Evolutionary conservation across 1,140 invertebrate species (phyloP), one percentile per base, ranked within the genome.

Genomic region (Teleogryllus occipitalis): DNA sequence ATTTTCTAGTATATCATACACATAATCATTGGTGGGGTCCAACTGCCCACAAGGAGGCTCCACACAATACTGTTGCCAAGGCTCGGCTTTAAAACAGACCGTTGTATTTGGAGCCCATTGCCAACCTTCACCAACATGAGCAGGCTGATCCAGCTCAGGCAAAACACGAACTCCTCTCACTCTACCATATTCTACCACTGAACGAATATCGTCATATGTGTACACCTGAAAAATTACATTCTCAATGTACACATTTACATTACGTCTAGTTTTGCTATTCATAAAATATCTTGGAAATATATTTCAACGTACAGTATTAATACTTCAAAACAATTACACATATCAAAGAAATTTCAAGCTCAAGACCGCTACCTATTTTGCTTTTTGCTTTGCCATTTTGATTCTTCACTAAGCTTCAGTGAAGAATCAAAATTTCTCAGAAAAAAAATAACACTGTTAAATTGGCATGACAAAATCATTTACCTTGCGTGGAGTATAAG

Each of bases 121-220:
- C 94, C 94, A 96, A 8, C 95, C 95, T 86, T 95, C 94, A 47
- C 93, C 95, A 18, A 95, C 94, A 84, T 97, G 95, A 79, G 95
- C 94, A 1, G 95, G 95, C 74, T 93, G 94, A 85, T 96, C 95
- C 82, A 96, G 94, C 87, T 97, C 95, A 0, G 95, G 94, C 80
- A 97, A 82, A 18, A 96, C 89, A 49, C 79, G 79, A 8, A 97
- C 89, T 0, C 95, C 95, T 39, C 93, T 88, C 27, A 91, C 87
- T n/a, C 89, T 86, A 0, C 90, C 95, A 84, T 91, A 95, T 27
- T 91, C 86, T 0, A 95, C 89, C 46, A 96, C 87, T 27, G 92
- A 88, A 49, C 88, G 85, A 3, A 96, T 89, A 81, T 96, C 93
- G 47, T 90, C 87, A 0, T 90, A 87, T 0, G 89, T 89, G 85